Evolutionary conservation across 92 coral and sea anemone species (phyloP).

Genomic region (Epizoanthus fatuus): DNA sequence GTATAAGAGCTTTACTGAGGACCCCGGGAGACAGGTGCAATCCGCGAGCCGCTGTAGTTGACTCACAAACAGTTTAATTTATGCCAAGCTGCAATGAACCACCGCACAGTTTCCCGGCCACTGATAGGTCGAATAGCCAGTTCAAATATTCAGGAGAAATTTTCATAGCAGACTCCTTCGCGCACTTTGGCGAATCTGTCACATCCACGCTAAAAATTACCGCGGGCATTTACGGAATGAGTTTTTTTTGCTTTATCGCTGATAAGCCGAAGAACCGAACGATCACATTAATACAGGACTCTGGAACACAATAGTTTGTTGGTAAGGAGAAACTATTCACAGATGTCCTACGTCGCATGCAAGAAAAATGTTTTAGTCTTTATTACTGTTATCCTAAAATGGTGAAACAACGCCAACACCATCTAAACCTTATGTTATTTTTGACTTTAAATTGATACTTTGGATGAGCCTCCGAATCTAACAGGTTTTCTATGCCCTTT

Average conservation of each 20-base stretch:
- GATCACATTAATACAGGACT: slow-evolving; percentile 74
- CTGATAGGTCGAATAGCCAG: slow-evolving; percentile 28
- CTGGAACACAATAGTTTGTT: slow-evolving; percentile 38
- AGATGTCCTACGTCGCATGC: neutral
- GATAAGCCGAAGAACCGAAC: slow-evolving; percentile 54
- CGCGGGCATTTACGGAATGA: neutral
- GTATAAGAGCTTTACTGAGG: slow-evolving; percentile 25
- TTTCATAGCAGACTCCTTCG: slow-evolving; percentile 22
- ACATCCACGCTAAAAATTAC: neutral
- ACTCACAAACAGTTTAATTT: slow-evolving; percentile 53
- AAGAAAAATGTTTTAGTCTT: neutral
- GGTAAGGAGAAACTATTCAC: slow-evolving; percentile 52
- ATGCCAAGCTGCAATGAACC: slow-evolving; percentile 35
- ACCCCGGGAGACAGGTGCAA: slow-evolving; percentile 38
- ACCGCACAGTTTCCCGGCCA: slow-evolving; percentile 29
- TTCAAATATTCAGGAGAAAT: slow-evolving; percentile 31
- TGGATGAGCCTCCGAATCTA: slow-evolving; percentile 18
- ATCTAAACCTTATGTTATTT: neutral
- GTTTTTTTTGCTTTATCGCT: slow-evolving; percentile 12
- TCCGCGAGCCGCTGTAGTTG: slow-evolving; percentile 14
- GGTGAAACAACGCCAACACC: neutral
- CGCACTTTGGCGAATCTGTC: slow-evolving; percentile 30
- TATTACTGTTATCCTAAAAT: neutral
- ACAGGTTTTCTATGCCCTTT: slow-evolving; percentile 32
- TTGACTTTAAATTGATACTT: slow-evolving; percentile 28